Conservation (phyloP, 64 coral and sea anemone species). For the Pocillopora damicornis region DNA sequence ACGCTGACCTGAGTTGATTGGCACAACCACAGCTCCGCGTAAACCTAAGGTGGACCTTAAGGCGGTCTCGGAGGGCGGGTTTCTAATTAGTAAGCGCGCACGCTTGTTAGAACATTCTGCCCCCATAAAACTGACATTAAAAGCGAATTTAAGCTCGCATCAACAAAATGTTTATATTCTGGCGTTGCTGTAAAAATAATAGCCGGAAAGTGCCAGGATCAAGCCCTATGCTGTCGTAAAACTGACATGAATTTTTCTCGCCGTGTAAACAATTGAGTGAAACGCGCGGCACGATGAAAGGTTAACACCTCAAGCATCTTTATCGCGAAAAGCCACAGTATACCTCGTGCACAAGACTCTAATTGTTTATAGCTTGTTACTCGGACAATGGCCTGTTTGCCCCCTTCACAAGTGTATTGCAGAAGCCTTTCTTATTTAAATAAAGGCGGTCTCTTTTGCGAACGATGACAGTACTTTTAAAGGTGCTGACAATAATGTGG, state of each 20-base stretch:
- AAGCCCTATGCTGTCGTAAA: conserved; percentile 13
- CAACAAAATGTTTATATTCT: conserved; percentile 68
- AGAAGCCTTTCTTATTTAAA: conserved; percentile 96
- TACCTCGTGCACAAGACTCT: conserved; percentile 84
- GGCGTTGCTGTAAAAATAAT: conserved; percentile 46
- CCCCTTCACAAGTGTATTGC: conserved; percentile 87
- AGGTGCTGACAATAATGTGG: conserved; percentile 94
- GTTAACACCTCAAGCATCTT: conserved; percentile 88
- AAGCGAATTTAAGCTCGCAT: conserved; percentile 65
- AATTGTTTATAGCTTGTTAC: conserved; percentile 99
- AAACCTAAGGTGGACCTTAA: conserved; percentile 59
- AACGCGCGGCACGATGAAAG: conserved; percentile 96
- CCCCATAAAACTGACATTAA: conserved; percentile 77
- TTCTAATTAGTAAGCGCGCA: conserved; percentile 73
- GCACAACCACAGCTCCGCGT: conserved; percentile 45
- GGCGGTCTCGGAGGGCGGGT: conserved; percentile 86
- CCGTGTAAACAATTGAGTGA: conserved; percentile 60
- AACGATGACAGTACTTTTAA: conserved; percentile 93
- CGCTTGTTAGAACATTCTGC: conserved; percentile 37
- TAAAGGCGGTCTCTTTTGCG: conserved; percentile 99
- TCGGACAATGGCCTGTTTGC: conserved; percentile 95
- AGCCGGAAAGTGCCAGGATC: conserved; percentile 63
- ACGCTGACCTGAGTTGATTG: conserved; percentile 68
- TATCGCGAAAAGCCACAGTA: conserved; percentile 70
- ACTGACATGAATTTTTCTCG: conserved; percentile 23